Evolutionary conservation across 2,888 invertebrate genomes (phyloP).

Genomic region (Halictus quadricinctus): DNA sequence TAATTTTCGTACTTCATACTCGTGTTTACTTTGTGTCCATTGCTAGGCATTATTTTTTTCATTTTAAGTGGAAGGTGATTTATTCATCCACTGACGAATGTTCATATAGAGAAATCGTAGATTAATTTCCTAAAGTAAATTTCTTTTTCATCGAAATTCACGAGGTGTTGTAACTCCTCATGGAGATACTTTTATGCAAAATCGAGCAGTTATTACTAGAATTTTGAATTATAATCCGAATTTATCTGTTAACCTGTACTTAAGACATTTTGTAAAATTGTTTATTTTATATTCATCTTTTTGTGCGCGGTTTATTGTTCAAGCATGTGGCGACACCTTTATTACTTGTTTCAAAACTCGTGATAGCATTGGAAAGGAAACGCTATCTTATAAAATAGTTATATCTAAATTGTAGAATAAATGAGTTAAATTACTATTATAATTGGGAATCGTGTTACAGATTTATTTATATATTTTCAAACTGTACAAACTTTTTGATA

Average conservation of each 20-base stretch:
- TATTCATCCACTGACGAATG: not conserved
- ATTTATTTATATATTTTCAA: conserved; percentile 55
- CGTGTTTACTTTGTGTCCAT: not conserved
- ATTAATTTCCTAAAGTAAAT: not conserved
- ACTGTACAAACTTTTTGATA: conserved; percentile 58
- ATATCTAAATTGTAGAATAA: not conserved
- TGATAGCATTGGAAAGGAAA: not conserved
- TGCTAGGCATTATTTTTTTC: not conserved
- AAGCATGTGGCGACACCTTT: not conserved
- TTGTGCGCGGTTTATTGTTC: not conserved
- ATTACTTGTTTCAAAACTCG: not conserved
- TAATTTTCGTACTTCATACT: not conserved
- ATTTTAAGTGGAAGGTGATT: not conserved
- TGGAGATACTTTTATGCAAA: not conserved
- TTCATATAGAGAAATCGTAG: not conserved
- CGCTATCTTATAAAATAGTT: not conserved
- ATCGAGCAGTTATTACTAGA: not conserved
- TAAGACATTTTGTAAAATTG: not conserved
- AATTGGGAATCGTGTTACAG: conserved; percentile 12
- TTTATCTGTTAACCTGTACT: not conserved
- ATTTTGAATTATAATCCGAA: conserved; percentile 26
- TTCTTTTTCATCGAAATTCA: not conserved
- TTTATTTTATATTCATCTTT: conserved; percentile 19
- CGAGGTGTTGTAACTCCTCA: too few relatives aligned
- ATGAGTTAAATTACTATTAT: not conserved